Conservation (phyloP, 1,140 invertebrate genomes). For the Dendrolimus kikuchii region DNA sequence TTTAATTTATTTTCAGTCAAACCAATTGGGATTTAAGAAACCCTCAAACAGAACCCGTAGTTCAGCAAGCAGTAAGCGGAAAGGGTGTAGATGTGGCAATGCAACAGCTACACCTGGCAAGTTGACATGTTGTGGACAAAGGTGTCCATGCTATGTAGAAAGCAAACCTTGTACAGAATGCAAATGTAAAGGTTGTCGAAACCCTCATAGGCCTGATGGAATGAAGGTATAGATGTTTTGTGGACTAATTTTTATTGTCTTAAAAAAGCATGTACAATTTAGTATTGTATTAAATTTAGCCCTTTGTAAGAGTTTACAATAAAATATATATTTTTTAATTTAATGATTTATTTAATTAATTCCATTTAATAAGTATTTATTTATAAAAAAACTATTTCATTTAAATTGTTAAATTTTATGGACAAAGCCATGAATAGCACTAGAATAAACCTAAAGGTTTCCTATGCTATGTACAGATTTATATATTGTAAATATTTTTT, state of each 20-base stretch:
- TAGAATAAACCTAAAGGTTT: too few relatives aligned
- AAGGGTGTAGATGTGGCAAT: slow-evolving; percentile 93
- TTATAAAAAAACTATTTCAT: too few relatives aligned
- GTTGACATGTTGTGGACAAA: slow-evolving; percentile 92
- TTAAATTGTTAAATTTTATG: too few relatives aligned
- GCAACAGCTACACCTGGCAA: slow-evolving; percentile 90
- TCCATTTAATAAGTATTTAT: too few relatives aligned
- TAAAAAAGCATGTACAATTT: too few relatives aligned
- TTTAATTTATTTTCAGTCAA: slow-evolving; percentile 41
- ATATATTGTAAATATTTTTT: too few relatives aligned
- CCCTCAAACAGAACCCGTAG: slow-evolving; percentile 63
- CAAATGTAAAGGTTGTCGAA: slow-evolving; percentile 91
- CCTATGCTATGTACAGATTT: too few relatives aligned
- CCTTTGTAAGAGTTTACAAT: neutral
- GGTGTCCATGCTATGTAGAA: slow-evolving; percentile 94
- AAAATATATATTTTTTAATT: neutral
- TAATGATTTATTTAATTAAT: neutral
- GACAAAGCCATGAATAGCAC: too few relatives aligned
- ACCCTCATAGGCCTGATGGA: slow-evolving; percentile 87
- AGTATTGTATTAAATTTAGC: neutral
- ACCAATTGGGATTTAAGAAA: slow-evolving; percentile 69
- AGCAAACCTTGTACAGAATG: slow-evolving; percentile 90
- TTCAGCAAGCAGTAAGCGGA: slow-evolving; percentile 72
- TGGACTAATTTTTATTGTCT: too few relatives aligned
- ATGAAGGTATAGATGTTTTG: slow-evolving; percentile 75